These are phyloP conservation scores for Sitta europaea DNA, from an alignment of 2,113 vertebrate genomes.

Conservation along the genomic window DNA sequence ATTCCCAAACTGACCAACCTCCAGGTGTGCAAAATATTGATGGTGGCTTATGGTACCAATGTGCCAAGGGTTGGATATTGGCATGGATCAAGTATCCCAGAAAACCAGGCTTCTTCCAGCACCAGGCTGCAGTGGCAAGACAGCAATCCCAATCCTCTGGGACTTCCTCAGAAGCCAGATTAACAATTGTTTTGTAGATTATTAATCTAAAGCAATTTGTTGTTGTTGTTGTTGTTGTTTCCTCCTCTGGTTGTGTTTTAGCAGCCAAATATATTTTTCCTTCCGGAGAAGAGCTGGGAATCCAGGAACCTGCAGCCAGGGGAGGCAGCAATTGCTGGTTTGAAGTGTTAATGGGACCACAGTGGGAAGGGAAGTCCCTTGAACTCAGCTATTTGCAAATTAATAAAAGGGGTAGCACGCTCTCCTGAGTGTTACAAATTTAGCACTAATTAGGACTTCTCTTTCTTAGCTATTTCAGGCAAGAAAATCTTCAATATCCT, in stretches of 20 bases:
- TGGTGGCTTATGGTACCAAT: neutral
- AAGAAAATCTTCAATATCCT: conserved; percentile 6
- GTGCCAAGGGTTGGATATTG: neutral
- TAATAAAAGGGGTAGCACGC: neutral
- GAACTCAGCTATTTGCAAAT: conserved; percentile 5
- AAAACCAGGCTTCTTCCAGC: neutral
- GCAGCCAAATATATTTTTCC: neutral
- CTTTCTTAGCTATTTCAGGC: conserved; percentile 18
- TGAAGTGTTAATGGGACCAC: conserved; percentile 17
- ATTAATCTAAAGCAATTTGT: neutral
- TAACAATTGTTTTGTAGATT: neutral
- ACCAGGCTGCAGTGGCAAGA: fast-evolving
- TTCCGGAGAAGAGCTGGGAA: neutral
- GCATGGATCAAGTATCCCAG: neutral
- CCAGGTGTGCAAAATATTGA: neutral
- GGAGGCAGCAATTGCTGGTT: neutral
- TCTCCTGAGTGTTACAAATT: conserved; percentile 37
- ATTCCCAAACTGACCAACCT: neutral
- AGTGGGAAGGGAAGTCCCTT: conserved; percentile 8
- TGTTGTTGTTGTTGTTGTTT: neutral
- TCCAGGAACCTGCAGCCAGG: neutral
- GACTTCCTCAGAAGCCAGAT: neutral
- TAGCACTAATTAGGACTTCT: conserved; percentile 39
- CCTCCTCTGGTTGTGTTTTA: neutral
- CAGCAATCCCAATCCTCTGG: neutral